These are phyloP conservation scores for Caenorhabditis inopinata DNA, from an alignment of 1,140 invertebrate species.

Conservation along the genomic window DNA sequence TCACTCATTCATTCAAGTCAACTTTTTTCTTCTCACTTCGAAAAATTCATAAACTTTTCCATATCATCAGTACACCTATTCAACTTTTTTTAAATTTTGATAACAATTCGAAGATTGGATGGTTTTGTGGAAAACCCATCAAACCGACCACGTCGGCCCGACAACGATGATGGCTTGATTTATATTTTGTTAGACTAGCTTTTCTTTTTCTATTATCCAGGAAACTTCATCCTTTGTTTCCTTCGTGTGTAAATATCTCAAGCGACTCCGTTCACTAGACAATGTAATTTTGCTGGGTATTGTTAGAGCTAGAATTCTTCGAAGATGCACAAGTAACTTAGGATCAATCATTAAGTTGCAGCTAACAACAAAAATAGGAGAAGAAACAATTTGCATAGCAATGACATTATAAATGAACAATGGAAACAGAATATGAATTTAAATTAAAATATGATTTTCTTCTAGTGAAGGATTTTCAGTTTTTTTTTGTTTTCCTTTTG, in stretches of 20 bases:
- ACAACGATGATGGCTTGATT: background rate
- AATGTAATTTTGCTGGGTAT: too few relatives aligned
- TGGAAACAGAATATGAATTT: too few relatives aligned
- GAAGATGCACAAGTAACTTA: too few relatives aligned
- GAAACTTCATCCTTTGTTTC: slow-evolving; percentile 11
- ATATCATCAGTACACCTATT: background rate
- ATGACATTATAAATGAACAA: too few relatives aligned
- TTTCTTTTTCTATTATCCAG: slow-evolving; percentile 3
- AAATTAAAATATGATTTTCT: too few relatives aligned
- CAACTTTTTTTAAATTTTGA: background rate
- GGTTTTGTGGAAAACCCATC: background rate
- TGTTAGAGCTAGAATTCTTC: too few relatives aligned
- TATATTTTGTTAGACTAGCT: slow-evolving; percentile 9
- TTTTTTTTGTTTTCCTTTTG: background rate
- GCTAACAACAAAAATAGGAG: background rate
- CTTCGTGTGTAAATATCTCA: background rate
- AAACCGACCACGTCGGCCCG: slow-evolving; percentile 10
- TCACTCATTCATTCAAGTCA: background rate
- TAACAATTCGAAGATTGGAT: too few relatives aligned
- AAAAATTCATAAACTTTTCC: background rate
- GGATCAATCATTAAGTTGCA: too few relatives aligned
- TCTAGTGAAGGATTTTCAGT: background rate
- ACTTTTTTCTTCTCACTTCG: background rate
- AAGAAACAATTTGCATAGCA: too few relatives aligned
- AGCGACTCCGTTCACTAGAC: too few relatives aligned